These are phyloP conservation scores for Tretioscincus oriximinensis DNA, from an alignment of 2,113 vertebrate genomes.

Conservation along the genomic window DNA sequence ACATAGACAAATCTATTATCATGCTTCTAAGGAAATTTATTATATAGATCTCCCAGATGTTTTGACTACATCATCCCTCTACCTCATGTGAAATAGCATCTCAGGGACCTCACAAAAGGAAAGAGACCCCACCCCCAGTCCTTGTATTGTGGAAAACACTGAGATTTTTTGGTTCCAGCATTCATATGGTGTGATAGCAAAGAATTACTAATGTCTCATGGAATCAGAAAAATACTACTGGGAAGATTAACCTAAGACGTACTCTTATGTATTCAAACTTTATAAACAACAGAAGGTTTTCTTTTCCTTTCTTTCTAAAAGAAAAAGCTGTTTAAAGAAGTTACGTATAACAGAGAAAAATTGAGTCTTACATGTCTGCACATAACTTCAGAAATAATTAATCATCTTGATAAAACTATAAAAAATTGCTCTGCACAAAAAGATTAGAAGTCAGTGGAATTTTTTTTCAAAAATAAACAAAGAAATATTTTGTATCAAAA, in stretches of 20 bases:
- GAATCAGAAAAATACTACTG: too few species aligned
- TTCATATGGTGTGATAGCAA: too few species aligned
- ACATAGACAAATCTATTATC: slow-evolving; percentile 5
- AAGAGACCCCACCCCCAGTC: too few species aligned
- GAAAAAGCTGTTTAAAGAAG: neutral
- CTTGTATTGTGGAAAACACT: too few species aligned
- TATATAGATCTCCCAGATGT: too few species aligned
- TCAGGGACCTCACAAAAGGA: neutral
- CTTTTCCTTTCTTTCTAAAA: too few species aligned
- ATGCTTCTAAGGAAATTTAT: neutral
- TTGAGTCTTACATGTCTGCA: neutral
- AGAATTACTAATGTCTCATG: too few species aligned
- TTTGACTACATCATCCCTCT: neutral
- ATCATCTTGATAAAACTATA: neutral
- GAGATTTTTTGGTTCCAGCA: neutral
- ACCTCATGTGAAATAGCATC: neutral
- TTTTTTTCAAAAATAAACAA: neutral
- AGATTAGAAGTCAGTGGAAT: neutral
- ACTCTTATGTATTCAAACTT: neutral
- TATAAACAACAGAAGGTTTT: neutral
- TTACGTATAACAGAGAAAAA: neutral
- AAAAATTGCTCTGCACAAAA: neutral
- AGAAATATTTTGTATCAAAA: neutral
- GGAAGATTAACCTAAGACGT: neutral
- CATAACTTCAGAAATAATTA: neutral